A percentile compares a stretch with the other conserved stretches of the same genome.
These are phyloP conservation scores for Chaenocephalus aceratus DNA, from an alignment of 2,113 vertebrate species.

Conservation along the genomic window DNA sequence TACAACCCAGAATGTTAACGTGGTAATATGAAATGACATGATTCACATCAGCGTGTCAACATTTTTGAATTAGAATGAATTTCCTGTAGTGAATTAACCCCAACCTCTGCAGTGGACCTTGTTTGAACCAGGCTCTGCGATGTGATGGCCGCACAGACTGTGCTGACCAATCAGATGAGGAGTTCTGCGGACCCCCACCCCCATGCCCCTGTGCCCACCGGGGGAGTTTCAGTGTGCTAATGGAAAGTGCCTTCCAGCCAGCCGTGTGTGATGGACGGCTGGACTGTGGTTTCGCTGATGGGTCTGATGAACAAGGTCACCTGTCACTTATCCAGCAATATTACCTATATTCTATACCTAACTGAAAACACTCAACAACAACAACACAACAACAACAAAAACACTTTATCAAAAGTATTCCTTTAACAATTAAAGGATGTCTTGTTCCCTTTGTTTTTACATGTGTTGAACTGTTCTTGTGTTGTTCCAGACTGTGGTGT, in stretches of 20 bases:
- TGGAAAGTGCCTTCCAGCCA: conserved; percentile 81
- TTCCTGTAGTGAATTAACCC: conserved; percentile 4
- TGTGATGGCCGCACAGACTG: conserved; percentile 90
- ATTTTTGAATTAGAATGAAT: not conserved
- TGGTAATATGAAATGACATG: not conserved
- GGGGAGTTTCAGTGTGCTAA: conserved; percentile 85
- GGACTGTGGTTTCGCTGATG: conserved; percentile 87
- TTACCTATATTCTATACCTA: too few relatives aligned
- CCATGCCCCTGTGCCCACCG: conserved; percentile 60
- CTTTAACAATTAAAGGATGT: not conserved
- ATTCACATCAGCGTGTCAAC: too few relatives aligned
- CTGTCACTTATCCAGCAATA: not conserved
- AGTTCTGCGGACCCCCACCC: conserved; percentile 64
- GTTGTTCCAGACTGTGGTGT: conserved; percentile 84
- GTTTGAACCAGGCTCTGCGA: conserved; percentile 82
- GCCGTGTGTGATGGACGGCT: conserved; percentile 81
- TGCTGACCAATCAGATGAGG: conserved; percentile 88
- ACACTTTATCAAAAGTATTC: not conserved
- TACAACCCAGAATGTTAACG: not conserved
- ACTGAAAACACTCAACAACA: not conserved
- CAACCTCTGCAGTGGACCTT: conserved; percentile 80
- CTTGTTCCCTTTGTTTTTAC: not conserved
- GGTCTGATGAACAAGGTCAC: conserved; percentile 85
- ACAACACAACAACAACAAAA: not conserved
- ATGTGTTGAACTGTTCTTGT: not conserved